Percentiles rank a stretch among this genome's conserved stretches.
phyloP scores from a whole-genome alignment of 1,140 invertebrate genomes.

The Amyelois transitella region DNA sequence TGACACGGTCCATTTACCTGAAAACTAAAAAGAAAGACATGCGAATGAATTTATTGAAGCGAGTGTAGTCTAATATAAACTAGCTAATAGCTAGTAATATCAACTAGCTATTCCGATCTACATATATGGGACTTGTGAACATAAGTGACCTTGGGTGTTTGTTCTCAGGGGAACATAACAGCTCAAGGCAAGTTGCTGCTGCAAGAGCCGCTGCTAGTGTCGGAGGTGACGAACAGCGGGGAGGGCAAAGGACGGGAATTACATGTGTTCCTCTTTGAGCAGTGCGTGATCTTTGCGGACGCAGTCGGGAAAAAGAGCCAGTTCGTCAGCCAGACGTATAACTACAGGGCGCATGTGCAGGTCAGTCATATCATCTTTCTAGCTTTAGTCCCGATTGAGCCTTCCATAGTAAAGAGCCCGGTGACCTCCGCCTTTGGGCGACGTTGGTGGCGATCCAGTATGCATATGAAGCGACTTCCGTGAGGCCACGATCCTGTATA shows the following conservation, averaged over 20 bases:
- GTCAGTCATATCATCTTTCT: slow-evolving; percentile 75
- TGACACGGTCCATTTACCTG: too few relatives aligned
- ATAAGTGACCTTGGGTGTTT: neutral
- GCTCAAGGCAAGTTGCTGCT: slow-evolving; percentile 96
- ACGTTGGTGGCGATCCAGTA: too few relatives aligned
- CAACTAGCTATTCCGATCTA: too few relatives aligned
- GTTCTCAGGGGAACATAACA: slow-evolving; percentile 93
- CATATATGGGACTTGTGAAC: neutral
- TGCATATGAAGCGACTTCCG: too few relatives aligned
- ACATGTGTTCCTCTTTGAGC: slow-evolving; percentile 98
- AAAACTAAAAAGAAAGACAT: too few relatives aligned
- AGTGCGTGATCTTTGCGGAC: slow-evolving; percentile 98
- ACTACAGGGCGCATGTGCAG: slow-evolving; percentile 98
- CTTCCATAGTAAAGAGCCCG: too few relatives aligned
- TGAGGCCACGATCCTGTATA: too few relatives aligned
- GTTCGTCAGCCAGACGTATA: slow-evolving; percentile 95
- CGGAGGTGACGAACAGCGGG: slow-evolving; percentile 78
- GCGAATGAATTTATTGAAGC: too few relatives aligned
- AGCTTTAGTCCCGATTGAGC: too few relatives aligned
- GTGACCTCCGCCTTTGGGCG: too few relatives aligned
- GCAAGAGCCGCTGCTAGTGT: slow-evolving; percentile 90
- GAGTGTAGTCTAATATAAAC: too few relatives aligned
- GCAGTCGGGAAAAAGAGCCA: slow-evolving; percentile 94
- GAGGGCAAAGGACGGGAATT: slow-evolving; percentile 82
- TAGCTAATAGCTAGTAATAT: too few relatives aligned